A percentile compares a stretch with the other conserved stretches of the same genome.
These are phyloP conservation scores for Drosophila dives DNA, from an alignment of 2,888 invertebrate species.

Conservation along the genomic window DNA sequence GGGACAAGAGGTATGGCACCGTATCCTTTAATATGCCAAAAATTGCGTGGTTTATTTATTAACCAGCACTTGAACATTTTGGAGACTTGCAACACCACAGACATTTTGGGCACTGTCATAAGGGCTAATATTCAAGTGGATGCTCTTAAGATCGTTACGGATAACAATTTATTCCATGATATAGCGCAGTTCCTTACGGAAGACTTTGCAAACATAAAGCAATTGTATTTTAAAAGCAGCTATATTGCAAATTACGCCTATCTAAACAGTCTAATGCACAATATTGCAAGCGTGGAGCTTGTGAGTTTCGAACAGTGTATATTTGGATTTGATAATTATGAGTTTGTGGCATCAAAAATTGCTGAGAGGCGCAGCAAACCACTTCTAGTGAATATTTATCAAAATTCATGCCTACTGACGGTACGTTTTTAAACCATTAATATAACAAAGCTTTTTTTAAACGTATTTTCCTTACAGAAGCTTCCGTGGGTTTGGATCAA, in stretches of 20 bases:
- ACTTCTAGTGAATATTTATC: conserved; percentile 37
- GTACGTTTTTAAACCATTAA: conserved; percentile 15
- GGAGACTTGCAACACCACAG: conserved; percentile 22
- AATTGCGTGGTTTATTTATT: conserved; percentile 12
- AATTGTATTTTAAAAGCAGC: conserved; percentile 52
- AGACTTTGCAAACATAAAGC: conserved; percentile 28
- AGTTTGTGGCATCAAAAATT: conserved; percentile 35
- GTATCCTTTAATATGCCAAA: conserved; percentile 17
- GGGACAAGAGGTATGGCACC: conserved; percentile 2
- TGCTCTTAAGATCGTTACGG: conserved; percentile 48
- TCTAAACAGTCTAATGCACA: conserved; percentile 31
- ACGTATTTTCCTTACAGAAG: conserved; percentile 6
- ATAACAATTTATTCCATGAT: conserved; percentile 35
- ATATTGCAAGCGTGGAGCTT: conserved; percentile 33
- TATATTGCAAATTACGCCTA: conserved; percentile 8
- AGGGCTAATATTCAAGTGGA: conserved; percentile 31
- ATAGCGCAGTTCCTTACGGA: neutral
- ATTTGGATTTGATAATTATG: conserved; percentile 46
- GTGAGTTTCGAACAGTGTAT: conserved; percentile 54
- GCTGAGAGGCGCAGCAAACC: conserved; percentile 19
- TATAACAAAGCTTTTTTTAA: neutral
- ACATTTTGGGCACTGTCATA: conserved; percentile 21
- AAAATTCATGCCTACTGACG: conserved; percentile 26
- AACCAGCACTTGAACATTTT: conserved; percentile 21
- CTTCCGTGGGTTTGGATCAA: conserved; percentile 27